Conservation (phyloP, 1,140 invertebrate genomes). For the Sycobia sp. region DNA sequence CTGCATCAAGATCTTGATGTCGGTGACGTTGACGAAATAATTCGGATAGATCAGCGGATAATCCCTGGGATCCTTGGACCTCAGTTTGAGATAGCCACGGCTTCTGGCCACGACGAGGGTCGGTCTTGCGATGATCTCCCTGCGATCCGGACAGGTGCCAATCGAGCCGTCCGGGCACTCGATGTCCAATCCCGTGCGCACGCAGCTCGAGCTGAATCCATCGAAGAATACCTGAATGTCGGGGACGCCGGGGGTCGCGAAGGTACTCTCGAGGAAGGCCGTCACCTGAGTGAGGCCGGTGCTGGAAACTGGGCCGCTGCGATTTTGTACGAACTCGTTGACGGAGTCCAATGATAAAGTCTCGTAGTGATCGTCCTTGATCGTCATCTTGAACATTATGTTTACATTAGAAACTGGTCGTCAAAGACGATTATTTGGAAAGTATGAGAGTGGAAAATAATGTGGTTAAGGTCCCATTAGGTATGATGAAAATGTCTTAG, state of each 20-base stretch:
- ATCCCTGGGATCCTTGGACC: slow-evolving; percentile 64
- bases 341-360: slow-evolving; percentile 50
- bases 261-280: slow-evolving; percentile 54
- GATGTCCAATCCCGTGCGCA: slow-evolving; percentile 46
- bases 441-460: no score
- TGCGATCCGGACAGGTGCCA: slow-evolving; percentile 43
- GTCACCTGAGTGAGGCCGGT: slow-evolving; percentile 62
- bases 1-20: slow-evolving; percentile 60
- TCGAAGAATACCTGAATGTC: slow-evolving; percentile 59
- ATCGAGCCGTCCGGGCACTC: slow-evolving; percentile 51
- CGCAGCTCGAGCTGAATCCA: slow-evolving; percentile 53
- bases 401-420: no score
- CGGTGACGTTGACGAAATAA: slow-evolving; percentile 64
- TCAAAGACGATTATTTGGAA: no score
- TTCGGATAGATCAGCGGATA: slow-evolving; percentile 73
- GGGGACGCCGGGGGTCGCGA: slow-evolving; percentile 44
- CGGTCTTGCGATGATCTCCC: slow-evolving; percentile 51
- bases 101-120: slow-evolving; percentile 48
- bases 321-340: slow-evolving; percentile 52
- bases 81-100: slow-evolving; percentile 55
- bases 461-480: no score
- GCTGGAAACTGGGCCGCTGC: slow-evolving; percentile 56
- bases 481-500: no score
- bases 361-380: slow-evolving; percentile 51
- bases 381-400: slow-evolving; percentile 44